Conservation (phyloP, 2,113 vertebrate genomes). For the Climacteris rufus region DNA sequence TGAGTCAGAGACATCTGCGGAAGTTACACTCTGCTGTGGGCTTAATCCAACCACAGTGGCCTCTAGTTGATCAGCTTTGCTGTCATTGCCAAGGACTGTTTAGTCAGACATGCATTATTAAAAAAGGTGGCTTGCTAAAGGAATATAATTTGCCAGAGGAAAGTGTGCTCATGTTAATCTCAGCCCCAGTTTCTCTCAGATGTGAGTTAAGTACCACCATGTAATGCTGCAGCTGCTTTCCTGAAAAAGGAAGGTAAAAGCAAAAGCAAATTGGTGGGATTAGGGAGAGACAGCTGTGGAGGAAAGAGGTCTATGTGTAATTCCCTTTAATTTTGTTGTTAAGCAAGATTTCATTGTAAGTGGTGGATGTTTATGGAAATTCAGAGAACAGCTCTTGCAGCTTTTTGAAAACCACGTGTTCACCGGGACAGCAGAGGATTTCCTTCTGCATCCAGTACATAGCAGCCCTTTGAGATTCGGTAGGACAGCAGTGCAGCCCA, state of each 20-base stretch:
- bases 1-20: constrained; percentile 54
- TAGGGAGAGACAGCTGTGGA: neutral
- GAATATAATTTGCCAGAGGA: constrained; percentile 13
- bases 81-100: constrained; percentile 21
- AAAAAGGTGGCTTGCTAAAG: neutral
- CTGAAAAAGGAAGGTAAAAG: neutral
- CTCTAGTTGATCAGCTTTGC: constrained; percentile 40
- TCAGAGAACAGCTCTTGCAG: neutral
- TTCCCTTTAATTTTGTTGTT: constrained; percentile 31
- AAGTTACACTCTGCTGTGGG: constrained; percentile 26
- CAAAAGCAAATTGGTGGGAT: neutral
- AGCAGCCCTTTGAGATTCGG: neutral
- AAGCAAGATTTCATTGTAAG: neutral
- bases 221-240: neutral
- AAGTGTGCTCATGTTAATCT: neutral
- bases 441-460: neutral
- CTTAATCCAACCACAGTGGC: neutral
- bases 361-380: neutral
- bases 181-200: neutral
- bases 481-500: neutral
- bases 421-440: neutral
- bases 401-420: neutral
- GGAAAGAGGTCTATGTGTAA: neutral
- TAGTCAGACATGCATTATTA: constrained; percentile 29
- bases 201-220: neutral